phyloP scores from a whole-genome alignment of 2,888 invertebrate genomes.

The Ellobium chinense region DNA sequence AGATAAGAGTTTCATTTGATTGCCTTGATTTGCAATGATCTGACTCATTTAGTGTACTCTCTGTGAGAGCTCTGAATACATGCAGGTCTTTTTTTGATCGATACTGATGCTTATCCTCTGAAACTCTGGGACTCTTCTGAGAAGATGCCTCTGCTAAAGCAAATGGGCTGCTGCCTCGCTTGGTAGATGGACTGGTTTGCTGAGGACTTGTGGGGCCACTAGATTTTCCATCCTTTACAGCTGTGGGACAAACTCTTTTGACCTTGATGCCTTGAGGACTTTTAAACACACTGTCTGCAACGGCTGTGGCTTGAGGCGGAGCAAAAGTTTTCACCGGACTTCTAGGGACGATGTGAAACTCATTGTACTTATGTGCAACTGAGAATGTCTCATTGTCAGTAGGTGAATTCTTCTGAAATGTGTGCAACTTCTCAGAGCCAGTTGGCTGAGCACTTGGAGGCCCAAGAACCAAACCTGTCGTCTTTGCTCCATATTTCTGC shows the following conservation, averaged over 20 bases:
- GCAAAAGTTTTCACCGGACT: background rate
- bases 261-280: constrained; percentile 19
- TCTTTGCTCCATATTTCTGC: background rate
- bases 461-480: background rate
- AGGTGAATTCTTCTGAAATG: background rate
- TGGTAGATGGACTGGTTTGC: no score
- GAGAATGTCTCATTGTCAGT: background rate
- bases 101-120: background rate
- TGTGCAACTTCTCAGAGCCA: background rate
- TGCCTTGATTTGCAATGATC: background rate
- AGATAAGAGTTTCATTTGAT: background rate
- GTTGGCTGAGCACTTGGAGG: background rate
- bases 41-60: background rate
- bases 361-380: background rate
- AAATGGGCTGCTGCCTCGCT: background rate
- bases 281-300: constrained; percentile 11
- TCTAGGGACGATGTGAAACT: background rate
- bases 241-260: background rate
- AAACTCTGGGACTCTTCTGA: background rate
- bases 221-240: background rate
- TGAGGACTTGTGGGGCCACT: background rate
- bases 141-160: background rate
- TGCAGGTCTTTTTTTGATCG: background rate
- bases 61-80: background rate
- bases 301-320: background rate